A percentile compares a stretch with the other conserved stretches of the same genome.
phyloP scores from a whole-genome alignment of 2,888 invertebrate species.

The Microchrysa polita region DNA sequence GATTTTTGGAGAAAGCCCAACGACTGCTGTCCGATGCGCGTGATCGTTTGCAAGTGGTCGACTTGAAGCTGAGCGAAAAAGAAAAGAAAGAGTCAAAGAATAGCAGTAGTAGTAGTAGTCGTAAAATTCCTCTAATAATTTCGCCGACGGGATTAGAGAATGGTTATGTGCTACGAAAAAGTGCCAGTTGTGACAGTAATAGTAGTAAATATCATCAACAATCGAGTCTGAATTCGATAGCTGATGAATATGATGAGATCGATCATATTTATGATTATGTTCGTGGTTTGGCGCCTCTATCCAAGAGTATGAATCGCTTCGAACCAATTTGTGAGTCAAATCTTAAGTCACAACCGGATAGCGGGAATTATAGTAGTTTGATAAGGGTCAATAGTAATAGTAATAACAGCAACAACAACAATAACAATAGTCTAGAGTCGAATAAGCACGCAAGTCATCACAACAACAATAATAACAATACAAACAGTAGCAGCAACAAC shows the following conservation, averaged over 20 bases:
- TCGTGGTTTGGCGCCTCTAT: slow-evolving; percentile 89
- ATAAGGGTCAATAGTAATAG: slow-evolving; percentile 60
- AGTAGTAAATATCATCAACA: slow-evolving; percentile 68
- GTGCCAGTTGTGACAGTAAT: slow-evolving; percentile 80
- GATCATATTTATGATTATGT: slow-evolving; percentile 98
- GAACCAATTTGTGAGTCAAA: slow-evolving; percentile 66
- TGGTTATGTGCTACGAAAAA: slow-evolving; percentile 78
- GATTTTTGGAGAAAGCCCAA: slow-evolving; percentile 81
- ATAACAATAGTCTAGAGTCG: slow-evolving; percentile 60
- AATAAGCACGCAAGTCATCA: slow-evolving; percentile 61
- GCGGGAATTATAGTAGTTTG: slow-evolving; percentile 63
- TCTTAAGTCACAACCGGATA: slow-evolving; percentile 61
- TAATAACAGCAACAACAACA: slow-evolving; percentile 54
- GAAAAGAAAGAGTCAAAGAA: slow-evolving; percentile 65
- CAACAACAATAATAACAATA: slow-evolving; percentile 56
- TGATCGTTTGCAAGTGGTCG: slow-evolving; percentile 82
- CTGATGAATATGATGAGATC: slow-evolving; percentile 93
- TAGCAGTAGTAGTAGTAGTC: slow-evolving; percentile 54
- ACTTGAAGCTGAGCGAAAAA: slow-evolving; percentile 80
- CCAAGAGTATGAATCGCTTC: slow-evolving; percentile 72
- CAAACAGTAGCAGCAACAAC: slow-evolving; percentile 66
- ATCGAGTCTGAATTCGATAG: slow-evolving; percentile 69
- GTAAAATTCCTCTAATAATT: slow-evolving; percentile 61
- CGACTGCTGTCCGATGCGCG: slow-evolving; percentile 76
- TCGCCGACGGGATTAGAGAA: slow-evolving; percentile 65